These are phyloP conservation scores for Diorhabda sublineata DNA, from an alignment of 1,140 invertebrate species.

Conservation along the genomic window DNA sequence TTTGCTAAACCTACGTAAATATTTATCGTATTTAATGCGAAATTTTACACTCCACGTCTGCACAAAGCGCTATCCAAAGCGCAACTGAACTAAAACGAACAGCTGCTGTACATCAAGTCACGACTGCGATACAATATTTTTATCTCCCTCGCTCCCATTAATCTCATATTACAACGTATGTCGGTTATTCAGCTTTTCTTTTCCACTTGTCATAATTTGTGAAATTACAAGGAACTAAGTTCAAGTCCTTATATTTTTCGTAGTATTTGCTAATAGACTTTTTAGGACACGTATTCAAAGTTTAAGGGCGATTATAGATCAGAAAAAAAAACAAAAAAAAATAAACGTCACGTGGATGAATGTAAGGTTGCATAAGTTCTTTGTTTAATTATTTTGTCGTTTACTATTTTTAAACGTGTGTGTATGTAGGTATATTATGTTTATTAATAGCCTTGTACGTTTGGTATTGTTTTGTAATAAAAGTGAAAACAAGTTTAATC, in stretches of 20 bases:
- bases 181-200: neutral
- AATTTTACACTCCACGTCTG: constrained; percentile 31
- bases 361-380: neutral
- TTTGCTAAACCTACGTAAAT: constrained; percentile 30
- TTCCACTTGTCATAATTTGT: constrained; percentile 13
- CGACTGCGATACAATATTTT: neutral
- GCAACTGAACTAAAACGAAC: constrained; percentile 36
- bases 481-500: too few relatives aligned
- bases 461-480: too few relatives aligned
- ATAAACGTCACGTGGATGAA: neutral
- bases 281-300: too few relatives aligned
- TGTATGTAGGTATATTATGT: neutral
- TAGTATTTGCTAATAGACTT: too few relatives aligned
- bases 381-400: neutral
- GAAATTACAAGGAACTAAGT: neutral
- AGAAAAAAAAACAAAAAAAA: too few relatives aligned
- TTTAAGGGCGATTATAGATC: too few relatives aligned
- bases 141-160: neutral
- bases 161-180: neutral
- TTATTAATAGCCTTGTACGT: neutral
- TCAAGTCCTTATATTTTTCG: neutral
- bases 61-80: constrained; percentile 32
- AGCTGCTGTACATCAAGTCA: constrained; percentile 7
- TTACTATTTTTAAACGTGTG: neutral
- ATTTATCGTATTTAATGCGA: constrained; percentile 27